Conservation (phyloP, 2,797 vertebrate species). For the Mareca strepera region DNA sequence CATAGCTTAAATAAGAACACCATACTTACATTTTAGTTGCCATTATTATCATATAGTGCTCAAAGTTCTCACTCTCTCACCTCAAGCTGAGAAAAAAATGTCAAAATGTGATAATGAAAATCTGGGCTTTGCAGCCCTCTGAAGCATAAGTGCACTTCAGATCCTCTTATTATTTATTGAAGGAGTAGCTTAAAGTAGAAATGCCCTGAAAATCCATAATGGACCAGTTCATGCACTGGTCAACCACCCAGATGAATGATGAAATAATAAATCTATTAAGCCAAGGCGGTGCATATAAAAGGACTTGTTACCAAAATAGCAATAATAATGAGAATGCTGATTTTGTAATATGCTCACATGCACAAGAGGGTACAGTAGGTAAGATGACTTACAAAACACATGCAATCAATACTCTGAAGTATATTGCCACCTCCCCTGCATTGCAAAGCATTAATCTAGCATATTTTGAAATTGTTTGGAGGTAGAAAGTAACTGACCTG, state of each 20-base stretch:
- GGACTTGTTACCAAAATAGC: neutral
- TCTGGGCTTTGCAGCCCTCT: conserved; percentile 25
- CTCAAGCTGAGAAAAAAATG: conserved; percentile 35
- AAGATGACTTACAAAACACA: neutral
- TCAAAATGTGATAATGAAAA: conserved; percentile 56
- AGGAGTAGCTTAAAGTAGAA: conserved; percentile 52
- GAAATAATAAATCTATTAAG: conserved; percentile 29
- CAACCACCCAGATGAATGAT: neutral
- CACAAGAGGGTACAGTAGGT: neutral
- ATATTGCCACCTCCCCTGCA: neutral
- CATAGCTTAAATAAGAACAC: conserved; percentile 1
- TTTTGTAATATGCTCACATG: neutral
- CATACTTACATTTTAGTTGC: conserved; percentile 2
- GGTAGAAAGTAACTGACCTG: neutral
- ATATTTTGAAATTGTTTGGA: neutral
- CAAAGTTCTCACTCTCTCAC: conserved; percentile 55
- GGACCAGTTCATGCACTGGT: neutral
- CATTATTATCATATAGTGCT: conserved; percentile 12
- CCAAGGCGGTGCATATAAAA: neutral
- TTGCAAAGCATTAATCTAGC: neutral
- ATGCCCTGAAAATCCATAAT: conserved; percentile 36
- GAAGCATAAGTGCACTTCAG: conserved; percentile 37
- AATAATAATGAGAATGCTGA: neutral
- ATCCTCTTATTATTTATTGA: conserved; percentile 59
- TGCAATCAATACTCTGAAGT: neutral